phyloP scores from a whole-genome alignment of 23 tunicate genomes.

The Trididemnum clinides region DNA sequence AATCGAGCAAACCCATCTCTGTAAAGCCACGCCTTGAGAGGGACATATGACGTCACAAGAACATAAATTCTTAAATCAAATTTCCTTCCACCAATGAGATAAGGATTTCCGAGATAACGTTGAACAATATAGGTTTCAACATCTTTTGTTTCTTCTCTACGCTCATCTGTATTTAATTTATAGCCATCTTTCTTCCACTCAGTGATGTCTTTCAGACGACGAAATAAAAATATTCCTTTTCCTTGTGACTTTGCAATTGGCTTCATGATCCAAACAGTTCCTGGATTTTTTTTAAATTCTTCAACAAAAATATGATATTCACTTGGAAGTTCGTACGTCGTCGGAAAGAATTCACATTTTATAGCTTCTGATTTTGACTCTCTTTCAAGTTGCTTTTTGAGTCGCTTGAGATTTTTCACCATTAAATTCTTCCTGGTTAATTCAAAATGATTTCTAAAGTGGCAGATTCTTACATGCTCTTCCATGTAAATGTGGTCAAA shows the following conservation, averaged over 20 bases:
- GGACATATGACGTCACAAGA: conserved; percentile 89
- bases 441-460: conserved; percentile 91
- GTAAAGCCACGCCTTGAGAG: conserved; percentile 96
- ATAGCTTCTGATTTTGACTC: conserved; percentile 85
- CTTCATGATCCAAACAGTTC: conserved; percentile 98
- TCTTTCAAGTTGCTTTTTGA: conserved; percentile 84
- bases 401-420: conserved; percentile 92
- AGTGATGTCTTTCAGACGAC: conserved; percentile 88
- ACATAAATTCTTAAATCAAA: conserved; percentile 96
- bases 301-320: conserved; percentile 97
- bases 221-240: conserved; percentile 91
- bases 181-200: conserved; percentile 98
- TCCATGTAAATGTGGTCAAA: conserved; percentile 95
- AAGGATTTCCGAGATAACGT: conserved; percentile 85
- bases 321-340: conserved; percentile 95
- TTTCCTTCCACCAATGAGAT: conserved; percentile 94
- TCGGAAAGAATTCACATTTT: conserved; percentile 94
- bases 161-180: conserved; percentile 69
- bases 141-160: conserved; percentile 82
- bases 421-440: conserved; percentile 84
- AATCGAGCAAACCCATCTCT: conserved; percentile 97
- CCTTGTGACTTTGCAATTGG: conserved; percentile 99
- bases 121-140: conserved; percentile 98
- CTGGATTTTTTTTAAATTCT: conserved; percentile 92
- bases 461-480: conserved; percentile 90